Evolutionary conservation across 30 jellyfish, hydroid and myxozoan species (phyloP).

Genomic region (Aurelia aurita): DNA sequence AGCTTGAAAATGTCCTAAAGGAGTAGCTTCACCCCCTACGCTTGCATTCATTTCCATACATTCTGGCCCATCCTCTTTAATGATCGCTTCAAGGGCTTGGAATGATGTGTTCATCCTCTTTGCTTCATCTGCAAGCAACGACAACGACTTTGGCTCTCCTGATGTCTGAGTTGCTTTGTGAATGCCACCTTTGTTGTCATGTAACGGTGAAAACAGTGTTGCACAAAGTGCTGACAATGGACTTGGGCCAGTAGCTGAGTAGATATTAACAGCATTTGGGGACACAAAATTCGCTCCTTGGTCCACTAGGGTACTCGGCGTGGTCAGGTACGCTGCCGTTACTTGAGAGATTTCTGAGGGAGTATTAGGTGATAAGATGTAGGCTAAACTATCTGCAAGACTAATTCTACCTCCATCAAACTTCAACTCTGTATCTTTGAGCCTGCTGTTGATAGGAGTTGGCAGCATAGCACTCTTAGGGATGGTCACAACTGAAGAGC

Average conservation of each 20-base stretch:
- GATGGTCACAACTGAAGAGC: conserved; percentile 48
- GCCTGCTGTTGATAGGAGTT: conserved; percentile 24
- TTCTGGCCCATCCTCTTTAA: conserved; percentile 3
- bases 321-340: conserved; percentile 41
- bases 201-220: conserved; percentile 76
- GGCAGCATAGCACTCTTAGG: conserved; percentile 74
- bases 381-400: conserved; percentile 33
- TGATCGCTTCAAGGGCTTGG: conserved; percentile 6
- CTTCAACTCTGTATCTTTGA: conserved; percentile 5
- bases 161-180: conserved; percentile 76
- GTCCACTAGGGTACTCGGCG: conserved; percentile 49
- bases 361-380: conserved; percentile 55
- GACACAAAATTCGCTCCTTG: conserved; percentile 44
- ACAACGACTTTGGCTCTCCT: conserved; percentile 61
- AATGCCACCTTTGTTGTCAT: conserved; percentile 39
- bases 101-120: background rate
- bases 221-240: conserved; percentile 86
- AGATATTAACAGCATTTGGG: conserved; percentile 30
- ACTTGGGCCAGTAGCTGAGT: conserved; percentile 67
- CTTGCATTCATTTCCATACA: too few relatives aligned
- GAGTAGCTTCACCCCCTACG: too few relatives aligned
- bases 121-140: conserved; percentile 35
- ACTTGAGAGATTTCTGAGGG: conserved; percentile 63
- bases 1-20: background rate
- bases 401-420: conserved; percentile 28